Evolutionary conservation across 2,113 vertebrate genomes (phyloP).

Genomic region (Strix uralensis): DNA sequence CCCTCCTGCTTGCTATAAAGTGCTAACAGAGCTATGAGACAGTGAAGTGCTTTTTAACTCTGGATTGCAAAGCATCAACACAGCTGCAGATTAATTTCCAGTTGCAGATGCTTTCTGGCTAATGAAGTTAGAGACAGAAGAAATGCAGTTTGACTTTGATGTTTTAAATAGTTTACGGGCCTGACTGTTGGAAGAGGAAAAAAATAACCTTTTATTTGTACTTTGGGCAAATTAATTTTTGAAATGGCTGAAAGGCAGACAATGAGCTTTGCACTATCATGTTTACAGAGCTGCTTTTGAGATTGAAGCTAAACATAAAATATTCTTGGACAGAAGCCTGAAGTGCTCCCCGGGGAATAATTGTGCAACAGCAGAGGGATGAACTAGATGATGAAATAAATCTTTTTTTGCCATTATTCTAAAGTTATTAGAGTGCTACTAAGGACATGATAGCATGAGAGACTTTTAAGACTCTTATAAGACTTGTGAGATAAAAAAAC

Average conservation of each 20-base stretch:
- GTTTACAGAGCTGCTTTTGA: background rate
- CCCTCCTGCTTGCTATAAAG: background rate
- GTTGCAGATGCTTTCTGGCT: constrained; percentile 45
- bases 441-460: background rate
- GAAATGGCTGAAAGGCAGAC: constrained; percentile 58
- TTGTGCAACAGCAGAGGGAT: constrained; percentile 46
- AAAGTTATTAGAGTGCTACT: constrained; percentile 9
- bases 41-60: background rate
- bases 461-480: background rate
- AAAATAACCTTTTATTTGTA: constrained; percentile 34
- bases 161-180: background rate
- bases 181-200: background rate
- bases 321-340: background rate
- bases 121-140: constrained; percentile 47
- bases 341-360: background rate
- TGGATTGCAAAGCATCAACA: constrained; percentile 49
- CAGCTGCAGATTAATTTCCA: constrained; percentile 60
- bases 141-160: constrained; percentile 48
- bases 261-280: constrained; percentile 24
- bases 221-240: constrained; percentile 48
- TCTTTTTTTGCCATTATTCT: constrained; percentile 5
- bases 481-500: background rate
- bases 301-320: constrained; percentile 28
- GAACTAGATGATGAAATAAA: constrained; percentile 34
- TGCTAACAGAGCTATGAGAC: background rate